A percentile compares a stretch with the other conserved stretches of the same genome.
Evolutionary conservation across 2,888 invertebrate genomes (phyloP).

Genomic region (Tolmerus cingulatus): DNA sequence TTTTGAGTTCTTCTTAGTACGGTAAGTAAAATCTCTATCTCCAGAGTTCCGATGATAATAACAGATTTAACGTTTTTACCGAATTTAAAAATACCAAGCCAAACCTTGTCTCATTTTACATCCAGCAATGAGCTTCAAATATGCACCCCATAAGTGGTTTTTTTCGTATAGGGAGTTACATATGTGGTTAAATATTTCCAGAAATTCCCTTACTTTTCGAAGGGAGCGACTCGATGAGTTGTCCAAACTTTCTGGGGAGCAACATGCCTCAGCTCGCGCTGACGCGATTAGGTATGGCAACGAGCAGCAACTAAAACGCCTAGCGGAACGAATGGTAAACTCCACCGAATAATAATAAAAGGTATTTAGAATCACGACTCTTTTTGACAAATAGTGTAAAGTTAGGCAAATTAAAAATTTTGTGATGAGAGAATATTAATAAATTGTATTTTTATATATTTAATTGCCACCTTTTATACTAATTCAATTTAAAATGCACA

Average conservation of each 20-base stretch:
- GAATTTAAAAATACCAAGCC: not conserved
- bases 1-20: constrained; percentile 69
- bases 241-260: constrained; percentile 65
- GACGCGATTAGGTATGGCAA: constrained; percentile 68
- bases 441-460: not conserved
- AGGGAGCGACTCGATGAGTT: constrained; percentile 64
- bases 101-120: too few relatives aligned
- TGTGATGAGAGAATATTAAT: not conserved
- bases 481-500: too few relatives aligned
- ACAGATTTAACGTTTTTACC: not conserved
- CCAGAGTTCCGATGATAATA: not conserved
- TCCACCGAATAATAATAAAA: not conserved
- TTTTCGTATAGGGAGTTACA: not conserved
- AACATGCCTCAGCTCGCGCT: constrained; percentile 65
- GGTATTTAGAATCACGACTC: not conserved
- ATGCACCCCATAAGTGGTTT: too few relatives aligned
- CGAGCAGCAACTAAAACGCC: constrained; percentile 64
- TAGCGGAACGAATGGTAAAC: constrained; percentile 54
- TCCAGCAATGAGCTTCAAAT: too few relatives aligned
- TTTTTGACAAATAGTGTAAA: not conserved
- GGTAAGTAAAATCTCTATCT: constrained; percentile 61
- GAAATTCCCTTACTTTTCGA: constrained; percentile 66
- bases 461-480: not conserved
- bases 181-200: constrained; percentile 62
- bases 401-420: not conserved